Evolutionary conservation across 2,113 vertebrate genomes (phyloP).

Genomic region (Perca flavescens): DNA sequence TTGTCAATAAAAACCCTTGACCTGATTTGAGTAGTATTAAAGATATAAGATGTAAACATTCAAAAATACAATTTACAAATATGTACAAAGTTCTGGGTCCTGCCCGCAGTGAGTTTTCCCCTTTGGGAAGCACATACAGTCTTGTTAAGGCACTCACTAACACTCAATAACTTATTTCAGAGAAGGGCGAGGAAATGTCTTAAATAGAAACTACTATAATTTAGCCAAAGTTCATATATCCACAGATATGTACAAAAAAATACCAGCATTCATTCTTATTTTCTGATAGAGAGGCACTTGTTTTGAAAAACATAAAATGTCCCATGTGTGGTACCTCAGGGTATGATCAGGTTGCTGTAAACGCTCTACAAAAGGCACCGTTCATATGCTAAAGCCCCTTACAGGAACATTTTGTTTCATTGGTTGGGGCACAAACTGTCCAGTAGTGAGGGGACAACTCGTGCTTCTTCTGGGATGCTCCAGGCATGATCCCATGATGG

Average conservation of each 20-base stretch:
- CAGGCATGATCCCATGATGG: background rate
- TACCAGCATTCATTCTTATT: background rate
- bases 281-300: conserved; percentile 48
- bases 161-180: conserved; percentile 77
- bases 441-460: background rate
- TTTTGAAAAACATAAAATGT: background rate
- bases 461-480: background rate
- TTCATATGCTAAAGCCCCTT: background rate
- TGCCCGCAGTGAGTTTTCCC: conserved; percentile 72
- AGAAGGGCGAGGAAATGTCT: conserved; percentile 47
- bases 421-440: conserved; percentile 2
- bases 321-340: background rate
- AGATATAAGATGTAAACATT: conserved; percentile 69
- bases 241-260: conserved; percentile 58
- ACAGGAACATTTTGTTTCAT: background rate
- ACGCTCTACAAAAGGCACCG: conserved; percentile 9
- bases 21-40: conserved; percentile 65
- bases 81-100: conserved; percentile 80
- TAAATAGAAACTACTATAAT: conserved; percentile 86
- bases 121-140: conserved; percentile 52
- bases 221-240: conserved; percentile 70
- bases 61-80: conserved; percentile 64
- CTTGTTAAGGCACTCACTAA: conserved; percentile 55
- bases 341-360: background rate
- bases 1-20: conserved; percentile 56